Base-by-base conservation (phyloP, 2,113 vertebrate genomes). In the Ia io region DNA sequence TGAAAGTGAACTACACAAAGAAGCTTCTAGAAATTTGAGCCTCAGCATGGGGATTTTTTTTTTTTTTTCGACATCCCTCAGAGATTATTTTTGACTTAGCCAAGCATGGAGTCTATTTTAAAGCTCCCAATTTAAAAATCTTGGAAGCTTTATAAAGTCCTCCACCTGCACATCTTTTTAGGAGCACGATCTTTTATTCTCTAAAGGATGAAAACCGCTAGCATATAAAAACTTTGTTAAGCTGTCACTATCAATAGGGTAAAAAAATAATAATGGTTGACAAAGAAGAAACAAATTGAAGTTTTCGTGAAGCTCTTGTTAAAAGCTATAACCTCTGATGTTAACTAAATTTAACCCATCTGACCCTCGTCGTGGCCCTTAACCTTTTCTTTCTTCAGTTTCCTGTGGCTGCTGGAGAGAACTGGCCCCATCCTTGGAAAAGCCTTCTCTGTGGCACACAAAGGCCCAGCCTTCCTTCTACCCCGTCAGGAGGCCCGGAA, bases 221-320 rank as follows among this genome's bases (percentile, higher is more conserved):
- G 98, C 92, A 32, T 98, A 98, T 98, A 98, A 98, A 98, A 98
- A 98, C 98, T 98, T 98, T 98, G 98, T 98, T 98, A 98, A 98
- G 98, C 98, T 98, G 98, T 98, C 98, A 98, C 98, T 96, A 96
- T 98, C 98, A 98, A 98, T 98, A 97, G 98, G 91, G 95, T 65
- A 9, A 94, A 97, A 97, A 97, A 98, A 96, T 40, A 98, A 98
- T 96, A 98, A 98, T 97, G 88, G 97, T 65, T 92, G 98, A 98
- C 98, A 98, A 98, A 99, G 98, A 99, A 98, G 98, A 98, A 98
- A 98, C 98, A 98, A 99, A 98, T 98, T 98, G 98, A 98, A 98
- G 98, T 98, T 98, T 98, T 97, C 98, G 97, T 98, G 98, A 98
- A 97, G 97, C 97, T 98, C 98, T 98, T 98, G 98, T 98, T 98